Conservation (phyloP, 1,140 invertebrate genomes). For the Calephelis virginiensis region DNA sequence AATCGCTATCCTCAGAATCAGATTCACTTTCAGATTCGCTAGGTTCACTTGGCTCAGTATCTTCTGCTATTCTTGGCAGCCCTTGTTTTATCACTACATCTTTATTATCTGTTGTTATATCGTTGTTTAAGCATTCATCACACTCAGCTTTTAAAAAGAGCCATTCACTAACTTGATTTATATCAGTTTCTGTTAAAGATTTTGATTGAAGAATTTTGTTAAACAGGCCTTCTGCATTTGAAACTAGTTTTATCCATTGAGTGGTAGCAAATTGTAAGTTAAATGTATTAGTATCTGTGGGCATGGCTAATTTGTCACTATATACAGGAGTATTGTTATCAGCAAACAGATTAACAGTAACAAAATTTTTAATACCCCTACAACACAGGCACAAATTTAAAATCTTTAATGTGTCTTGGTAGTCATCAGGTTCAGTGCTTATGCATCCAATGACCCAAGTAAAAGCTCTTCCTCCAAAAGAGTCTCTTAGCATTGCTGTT, state of each 20-base stretch:
- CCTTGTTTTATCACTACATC: conserved; percentile 72
- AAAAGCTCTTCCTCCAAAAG: conserved; percentile 84
- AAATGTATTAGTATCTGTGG: conserved; percentile 72
- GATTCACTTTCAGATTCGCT: conserved; percentile 82
- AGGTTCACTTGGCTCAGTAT: conserved; percentile 76
- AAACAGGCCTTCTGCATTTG: conserved; percentile 90
- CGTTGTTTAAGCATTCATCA: conserved; percentile 87
- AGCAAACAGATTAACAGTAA: conserved; percentile 83
- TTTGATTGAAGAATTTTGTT: conserved; percentile 83
- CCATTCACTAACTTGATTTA: conserved; percentile 91
- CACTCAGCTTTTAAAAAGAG: conserved; percentile 90
- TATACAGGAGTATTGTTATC: conserved; percentile 81
- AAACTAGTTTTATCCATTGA: conserved; percentile 89
- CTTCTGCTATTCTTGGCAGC: conserved; percentile 75
- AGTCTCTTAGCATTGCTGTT: conserved; percentile 83
- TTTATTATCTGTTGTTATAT: conserved; percentile 78
- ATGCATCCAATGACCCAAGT: conserved; percentile 83
- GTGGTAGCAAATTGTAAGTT: conserved; percentile 89
- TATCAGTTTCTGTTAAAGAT: conserved; percentile 82
- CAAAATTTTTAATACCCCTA: conserved; percentile 82
- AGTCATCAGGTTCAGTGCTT: conserved; percentile 81
- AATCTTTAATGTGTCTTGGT: conserved; percentile 81
- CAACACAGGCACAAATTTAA: conserved; percentile 81
- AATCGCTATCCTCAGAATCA: conserved; percentile 81
- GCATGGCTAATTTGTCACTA: conserved; percentile 68